phyloP scores from a whole-genome alignment of 2,113 vertebrate species.

The Rhabdomys dilectus region DNA sequence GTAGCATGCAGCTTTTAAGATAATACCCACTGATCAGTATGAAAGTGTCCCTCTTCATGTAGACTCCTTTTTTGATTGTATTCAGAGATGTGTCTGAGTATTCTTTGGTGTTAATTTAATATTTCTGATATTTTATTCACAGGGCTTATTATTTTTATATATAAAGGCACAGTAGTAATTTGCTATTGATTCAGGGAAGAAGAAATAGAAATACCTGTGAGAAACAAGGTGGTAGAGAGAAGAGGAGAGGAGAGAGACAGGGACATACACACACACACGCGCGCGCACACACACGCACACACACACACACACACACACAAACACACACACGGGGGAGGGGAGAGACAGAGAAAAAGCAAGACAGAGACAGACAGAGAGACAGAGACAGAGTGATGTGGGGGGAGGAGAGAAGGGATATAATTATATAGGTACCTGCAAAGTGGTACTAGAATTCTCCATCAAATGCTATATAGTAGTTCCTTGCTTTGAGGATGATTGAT shows the following conservation, averaged over 20 bases:
- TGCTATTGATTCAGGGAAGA: neutral
- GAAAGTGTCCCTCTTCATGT: neutral
- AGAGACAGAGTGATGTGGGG: too few relatives aligned
- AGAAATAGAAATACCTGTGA: neutral
- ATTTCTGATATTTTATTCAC: neutral
- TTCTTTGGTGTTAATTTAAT: neutral
- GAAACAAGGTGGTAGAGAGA: too few relatives aligned
- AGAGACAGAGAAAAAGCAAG: neutral
- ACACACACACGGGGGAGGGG: too few relatives aligned
- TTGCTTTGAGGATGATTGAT: neutral
- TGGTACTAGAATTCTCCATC: neutral
- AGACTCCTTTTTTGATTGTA: neutral
- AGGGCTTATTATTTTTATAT: neutral
- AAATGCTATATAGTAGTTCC: neutral
- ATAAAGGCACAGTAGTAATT: neutral
- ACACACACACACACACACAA: too few relatives aligned
- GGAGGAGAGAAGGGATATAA: neutral
- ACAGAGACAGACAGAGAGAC: neutral
- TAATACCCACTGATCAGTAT: neutral
- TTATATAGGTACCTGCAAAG: neutral
- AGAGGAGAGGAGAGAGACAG: too few relatives aligned
- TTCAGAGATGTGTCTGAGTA: neutral
- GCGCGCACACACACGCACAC: too few relatives aligned
- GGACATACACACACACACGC: too few relatives aligned
- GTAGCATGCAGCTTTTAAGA: neutral